phyloP scores from a whole-genome alignment of 1,140 invertebrate species.

The Meloidogyne hapla region DNA sequence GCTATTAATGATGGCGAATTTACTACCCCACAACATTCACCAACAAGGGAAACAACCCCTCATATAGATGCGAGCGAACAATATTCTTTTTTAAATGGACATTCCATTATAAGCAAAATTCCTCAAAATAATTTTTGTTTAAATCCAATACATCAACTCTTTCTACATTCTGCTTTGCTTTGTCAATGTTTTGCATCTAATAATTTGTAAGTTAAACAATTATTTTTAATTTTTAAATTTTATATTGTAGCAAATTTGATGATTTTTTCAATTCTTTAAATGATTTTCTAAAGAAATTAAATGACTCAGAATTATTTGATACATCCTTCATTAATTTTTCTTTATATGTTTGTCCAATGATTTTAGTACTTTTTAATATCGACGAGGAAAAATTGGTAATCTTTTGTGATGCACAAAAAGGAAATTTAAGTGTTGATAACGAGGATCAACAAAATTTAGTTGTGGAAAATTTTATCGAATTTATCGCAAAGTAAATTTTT shows the following conservation, averaged over 20 bases:
- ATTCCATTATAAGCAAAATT: background rate
- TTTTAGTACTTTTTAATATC: conserved; percentile 32
- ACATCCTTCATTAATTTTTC: conserved; percentile 7
- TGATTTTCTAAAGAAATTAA: conserved; percentile 8
- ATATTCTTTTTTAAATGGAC: background rate
- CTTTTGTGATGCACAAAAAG: background rate
- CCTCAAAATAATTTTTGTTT: background rate
- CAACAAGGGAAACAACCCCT: background rate
- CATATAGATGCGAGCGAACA: background rate
- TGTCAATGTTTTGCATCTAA: background rate
- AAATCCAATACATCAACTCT: background rate
- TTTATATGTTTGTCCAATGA: conserved; percentile 10
- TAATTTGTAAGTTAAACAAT: background rate
- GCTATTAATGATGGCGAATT: background rate
- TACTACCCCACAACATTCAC: background rate
- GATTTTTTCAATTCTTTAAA: conserved; percentile 32
- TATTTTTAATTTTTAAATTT: conserved; percentile 11
- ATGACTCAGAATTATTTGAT: background rate
- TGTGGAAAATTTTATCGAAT: background rate
- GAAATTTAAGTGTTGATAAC: background rate
- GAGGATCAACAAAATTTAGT: background rate
- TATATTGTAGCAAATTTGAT: conserved; percentile 34
- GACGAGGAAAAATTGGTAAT: conserved; percentile 34
- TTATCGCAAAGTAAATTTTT: background rate
- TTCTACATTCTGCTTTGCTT: conserved; percentile 2